These are phyloP conservation scores for Bostrychus sinensis DNA, from an alignment of 2,113 vertebrate species.

Conservation along the genomic window DNA sequence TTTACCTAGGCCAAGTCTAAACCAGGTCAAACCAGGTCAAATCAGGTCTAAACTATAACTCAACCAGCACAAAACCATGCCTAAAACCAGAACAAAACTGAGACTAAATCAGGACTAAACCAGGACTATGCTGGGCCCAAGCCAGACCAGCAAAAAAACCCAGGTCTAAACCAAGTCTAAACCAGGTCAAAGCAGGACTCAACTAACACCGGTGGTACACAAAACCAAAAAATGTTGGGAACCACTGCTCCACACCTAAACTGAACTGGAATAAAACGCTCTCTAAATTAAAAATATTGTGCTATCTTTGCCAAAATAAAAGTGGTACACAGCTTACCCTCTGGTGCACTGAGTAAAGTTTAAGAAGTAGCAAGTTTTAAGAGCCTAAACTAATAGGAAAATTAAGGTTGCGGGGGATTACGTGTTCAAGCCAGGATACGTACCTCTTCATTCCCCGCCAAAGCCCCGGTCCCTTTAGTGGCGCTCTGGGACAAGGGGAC, in stretches of 20 bases:
- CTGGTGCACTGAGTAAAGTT: slow-evolving; percentile 40
- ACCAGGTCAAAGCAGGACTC: not conserved
- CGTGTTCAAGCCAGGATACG: slow-evolving; percentile 27
- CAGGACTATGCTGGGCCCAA: not conserved
- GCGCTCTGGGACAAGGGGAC: slow-evolving; percentile 47
- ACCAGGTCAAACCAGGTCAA: not conserved
- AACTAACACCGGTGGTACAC: too few relatives aligned
- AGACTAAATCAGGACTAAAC: not conserved
- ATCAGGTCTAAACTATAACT: not conserved
- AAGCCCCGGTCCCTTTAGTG: slow-evolving; percentile 26
- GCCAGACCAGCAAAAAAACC: not conserved
- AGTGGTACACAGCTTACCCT: slow-evolving; percentile 32
- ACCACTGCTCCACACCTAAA: too few relatives aligned
- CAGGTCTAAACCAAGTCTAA: not conserved
- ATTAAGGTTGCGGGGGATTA: slow-evolving; percentile 69
- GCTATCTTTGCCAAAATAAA: slow-evolving; percentile 39
- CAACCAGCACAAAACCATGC: not conserved
- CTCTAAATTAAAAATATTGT: too few relatives aligned
- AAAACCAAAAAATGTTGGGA: too few relatives aligned
- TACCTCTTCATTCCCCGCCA: slow-evolving; percentile 34
- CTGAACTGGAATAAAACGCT: too few relatives aligned
- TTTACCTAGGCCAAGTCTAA: not conserved
- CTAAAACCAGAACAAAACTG: not conserved
- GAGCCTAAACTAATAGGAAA: slow-evolving; percentile 52
- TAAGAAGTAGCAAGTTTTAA: slow-evolving; percentile 54